phyloP scores from a whole-genome alignment of 2,797 vertebrate species.

The Alca torda region DNA sequence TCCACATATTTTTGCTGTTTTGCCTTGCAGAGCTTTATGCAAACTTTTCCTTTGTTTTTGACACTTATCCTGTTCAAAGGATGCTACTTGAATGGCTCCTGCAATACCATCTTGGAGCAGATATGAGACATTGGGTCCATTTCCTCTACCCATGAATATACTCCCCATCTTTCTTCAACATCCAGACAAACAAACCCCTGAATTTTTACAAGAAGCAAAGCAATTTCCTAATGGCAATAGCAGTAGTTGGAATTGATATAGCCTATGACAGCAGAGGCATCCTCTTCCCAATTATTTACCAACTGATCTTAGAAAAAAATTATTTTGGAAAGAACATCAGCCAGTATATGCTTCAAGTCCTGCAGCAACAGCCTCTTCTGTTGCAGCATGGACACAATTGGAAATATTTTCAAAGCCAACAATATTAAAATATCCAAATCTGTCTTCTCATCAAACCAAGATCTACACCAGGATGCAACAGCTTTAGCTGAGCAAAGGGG shows the following conservation, averaged over 20 bases:
- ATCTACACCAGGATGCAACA: not conserved
- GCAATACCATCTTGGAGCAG: not conserved
- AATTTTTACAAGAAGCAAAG: not conserved
- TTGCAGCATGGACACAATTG: not conserved
- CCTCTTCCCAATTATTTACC: not conserved
- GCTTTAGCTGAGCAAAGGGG: not conserved
- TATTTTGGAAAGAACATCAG: not conserved
- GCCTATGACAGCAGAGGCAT: not conserved
- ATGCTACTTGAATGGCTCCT: not conserved
- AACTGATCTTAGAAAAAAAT: not conserved
- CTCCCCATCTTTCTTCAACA: not conserved
- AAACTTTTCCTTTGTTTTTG: not conserved
- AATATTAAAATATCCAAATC: not conserved
- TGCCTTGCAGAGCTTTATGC: not conserved
- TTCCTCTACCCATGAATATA: not conserved
- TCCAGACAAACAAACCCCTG: not conserved
- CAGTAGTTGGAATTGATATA: not conserved
- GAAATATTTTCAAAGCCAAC: not conserved
- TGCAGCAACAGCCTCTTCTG: accelerated
- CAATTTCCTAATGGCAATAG: not conserved
- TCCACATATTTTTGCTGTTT: not conserved
- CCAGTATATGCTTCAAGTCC: not conserved
- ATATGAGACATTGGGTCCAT: not conserved
- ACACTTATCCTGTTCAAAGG: not conserved
- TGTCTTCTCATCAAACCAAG: not conserved